A percentile compares a stretch with the other conserved stretches of the same genome.
phyloP scores from a whole-genome alignment of 2,113 vertebrate species.

The Sinocyclocheilus anophthalmus region DNA sequence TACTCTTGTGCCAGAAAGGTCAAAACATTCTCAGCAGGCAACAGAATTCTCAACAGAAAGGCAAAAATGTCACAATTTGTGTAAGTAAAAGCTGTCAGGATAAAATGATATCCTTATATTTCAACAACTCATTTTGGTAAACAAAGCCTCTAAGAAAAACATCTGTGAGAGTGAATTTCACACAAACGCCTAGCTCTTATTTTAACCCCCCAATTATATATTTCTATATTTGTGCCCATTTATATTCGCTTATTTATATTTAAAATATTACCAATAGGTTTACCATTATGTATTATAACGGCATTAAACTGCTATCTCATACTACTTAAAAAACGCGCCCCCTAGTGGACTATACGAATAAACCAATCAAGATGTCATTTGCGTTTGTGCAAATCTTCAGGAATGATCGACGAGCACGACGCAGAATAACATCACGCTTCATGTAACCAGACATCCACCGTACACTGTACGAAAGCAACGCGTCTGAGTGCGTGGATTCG shows the following conservation, averaged over 20 bases:
- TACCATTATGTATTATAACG: neutral
- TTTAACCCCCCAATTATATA: neutral
- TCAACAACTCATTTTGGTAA: neutral
- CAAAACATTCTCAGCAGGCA: neutral
- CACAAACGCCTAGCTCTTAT: neutral
- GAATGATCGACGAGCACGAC: neutral
- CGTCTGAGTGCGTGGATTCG: neutral
- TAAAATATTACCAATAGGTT: neutral
- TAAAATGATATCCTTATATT: neutral
- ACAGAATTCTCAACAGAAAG: neutral
- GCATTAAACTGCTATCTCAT: neutral
- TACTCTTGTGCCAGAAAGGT: neutral
- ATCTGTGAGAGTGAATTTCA: neutral
- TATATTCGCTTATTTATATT: neutral
- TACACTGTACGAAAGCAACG: neutral
- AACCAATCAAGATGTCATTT: conserved; percentile 20
- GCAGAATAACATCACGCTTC: neutral
- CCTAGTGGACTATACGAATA: neutral
- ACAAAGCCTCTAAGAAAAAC: neutral
- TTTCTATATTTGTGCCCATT: neutral
- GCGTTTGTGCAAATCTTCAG: neutral
- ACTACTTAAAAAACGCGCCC: conserved; percentile 11
- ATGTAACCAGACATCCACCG: neutral
- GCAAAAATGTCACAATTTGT: neutral
- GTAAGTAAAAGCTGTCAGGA: neutral